phyloP scores from a whole-genome alignment of 1,140 invertebrate genomes.

The Leptinotarsa lineolata region DNA sequence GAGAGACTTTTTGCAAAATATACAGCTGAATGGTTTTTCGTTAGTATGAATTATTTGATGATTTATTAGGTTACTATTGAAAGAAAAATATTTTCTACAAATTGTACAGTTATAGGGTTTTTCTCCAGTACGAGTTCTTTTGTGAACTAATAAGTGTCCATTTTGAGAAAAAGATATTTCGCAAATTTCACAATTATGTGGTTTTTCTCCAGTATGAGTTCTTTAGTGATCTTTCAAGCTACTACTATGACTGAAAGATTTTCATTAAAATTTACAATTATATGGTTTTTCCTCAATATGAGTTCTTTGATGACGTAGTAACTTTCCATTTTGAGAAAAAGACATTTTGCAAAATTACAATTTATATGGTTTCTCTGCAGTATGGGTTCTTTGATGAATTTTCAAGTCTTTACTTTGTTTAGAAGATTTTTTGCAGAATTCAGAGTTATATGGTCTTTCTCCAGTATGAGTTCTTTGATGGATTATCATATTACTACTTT shows the following conservation, averaged over 20 bases:
- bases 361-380: slow-evolving; percentile 37
- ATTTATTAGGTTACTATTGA: no score
- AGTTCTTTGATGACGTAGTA: slow-evolving; percentile 71
- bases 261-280: slow-evolving; percentile 67
- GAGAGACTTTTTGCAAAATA: slow-evolving; percentile 62
- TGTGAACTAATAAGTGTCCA: slow-evolving; percentile 64
- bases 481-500: no score
- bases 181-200: slow-evolving; percentile 35
- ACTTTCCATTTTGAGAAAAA: background rate
- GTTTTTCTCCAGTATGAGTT: slow-evolving; percentile 38
- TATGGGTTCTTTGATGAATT: slow-evolving; percentile 31
- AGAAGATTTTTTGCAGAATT: no score
- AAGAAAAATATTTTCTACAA: no score
- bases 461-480: no score
- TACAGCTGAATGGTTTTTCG: no score
- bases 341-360: slow-evolving; percentile 29
- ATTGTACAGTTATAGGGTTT: slow-evolving; percentile 73
- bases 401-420: background rate
- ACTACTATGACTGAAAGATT: slow-evolving; percentile 49
- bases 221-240: background rate
- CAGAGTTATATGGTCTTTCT: no score
- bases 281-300: slow-evolving; percentile 77
- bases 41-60: no score
- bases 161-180: background rate
- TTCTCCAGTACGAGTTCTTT: slow-evolving; percentile 74